Evolutionary conservation across 2,888 invertebrate genomes (phyloP), one percentile per base, ranked within the genome.

Genomic region (Lagria hirta): DNA sequence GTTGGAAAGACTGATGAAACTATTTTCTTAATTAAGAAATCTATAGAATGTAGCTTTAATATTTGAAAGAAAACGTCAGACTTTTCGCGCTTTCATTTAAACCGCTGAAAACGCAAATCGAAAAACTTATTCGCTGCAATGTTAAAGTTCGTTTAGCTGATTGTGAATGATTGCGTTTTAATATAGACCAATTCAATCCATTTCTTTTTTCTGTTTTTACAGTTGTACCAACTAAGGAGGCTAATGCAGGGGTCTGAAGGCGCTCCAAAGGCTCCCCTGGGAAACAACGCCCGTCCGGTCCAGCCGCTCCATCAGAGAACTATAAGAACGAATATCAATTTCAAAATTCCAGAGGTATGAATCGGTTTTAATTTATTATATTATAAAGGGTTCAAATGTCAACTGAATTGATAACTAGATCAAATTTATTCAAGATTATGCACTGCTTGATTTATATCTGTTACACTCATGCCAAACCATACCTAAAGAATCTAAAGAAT

Each of bases 271-370:
- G 92, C 92, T 15, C 91, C 92, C 11, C 78, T 97, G 70, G 93
- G 91, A 49, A 93, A 93, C 79, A 96, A 97, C 75, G 91, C 90
- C 51, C 80, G 97, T 53, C 96, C 97, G n/a, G 80, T 90, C 38
- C 93, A 94, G 75, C 85, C 86, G 16, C 79, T 96, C 37, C 89
- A 97, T 72, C 90, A 94, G 69, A 82, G 97, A 68, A 91, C 95
- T 42, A 86, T 97, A 66, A 81, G 97, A 66, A 97, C 97, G 59
- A 98, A 98, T 73, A 97, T 98, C 72, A 94, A 97, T 77, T 95
- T 96, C 76, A 86, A 82, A 73, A 86, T 84, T 69, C 61, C 64
- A 43, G 64, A 64, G 57, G 66, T 66, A n/a, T n/a, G n/a, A n/a
- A n/a, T n/a, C 52, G 57, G 62, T 48, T 8, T n/a, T n/a, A 30